phyloP scores from a whole-genome alignment of 2,888 invertebrate species.

The Malthinus seriepunctatus region DNA sequence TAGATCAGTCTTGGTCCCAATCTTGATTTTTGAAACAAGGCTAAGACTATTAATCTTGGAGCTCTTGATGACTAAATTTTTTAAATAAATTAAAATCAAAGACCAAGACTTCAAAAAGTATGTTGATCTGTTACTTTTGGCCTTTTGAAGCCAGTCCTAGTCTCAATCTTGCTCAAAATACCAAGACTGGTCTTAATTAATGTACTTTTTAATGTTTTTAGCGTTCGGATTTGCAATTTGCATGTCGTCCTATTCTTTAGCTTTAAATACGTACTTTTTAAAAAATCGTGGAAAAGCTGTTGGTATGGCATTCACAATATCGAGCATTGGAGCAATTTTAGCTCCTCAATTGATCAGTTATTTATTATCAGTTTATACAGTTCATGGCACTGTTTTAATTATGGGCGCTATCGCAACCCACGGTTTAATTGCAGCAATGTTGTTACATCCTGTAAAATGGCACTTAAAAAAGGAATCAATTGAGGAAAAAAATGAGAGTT shows the following conservation, averaged over 20 bases:
- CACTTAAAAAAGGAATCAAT: constrained; percentile 53
- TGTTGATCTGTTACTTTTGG: too few relatives aligned
- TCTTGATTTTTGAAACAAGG: too few relatives aligned
- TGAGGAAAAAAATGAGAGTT: constrained; percentile 13
- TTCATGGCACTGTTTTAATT: constrained; percentile 65
- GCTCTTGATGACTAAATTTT: too few relatives aligned
- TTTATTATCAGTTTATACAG: constrained; percentile 61
- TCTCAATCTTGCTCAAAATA: too few relatives aligned
- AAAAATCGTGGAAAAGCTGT: constrained; percentile 63
- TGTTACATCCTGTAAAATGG: constrained; percentile 71
- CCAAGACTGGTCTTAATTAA: too few relatives aligned
- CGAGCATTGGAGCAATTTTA: constrained; percentile 66
- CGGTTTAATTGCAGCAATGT: constrained; percentile 60
- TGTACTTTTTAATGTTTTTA: too few relatives aligned
- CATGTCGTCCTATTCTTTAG: constrained; percentile 65
- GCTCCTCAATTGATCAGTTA: constrained; percentile 65
- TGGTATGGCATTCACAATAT: constrained; percentile 66
- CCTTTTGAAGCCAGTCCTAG: too few relatives aligned
- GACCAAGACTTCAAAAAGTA: too few relatives aligned
- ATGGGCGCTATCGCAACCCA: constrained; percentile 65
- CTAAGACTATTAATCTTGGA: too few relatives aligned
- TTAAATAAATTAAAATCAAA: too few relatives aligned
- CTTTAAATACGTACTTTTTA: constrained; percentile 68
- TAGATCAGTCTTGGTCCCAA: too few relatives aligned
- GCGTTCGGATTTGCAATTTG: constrained; percentile 65